Evolutionary conservation across 2,888 invertebrate species (phyloP).

Genomic region (Stomorhina lunata): DNA sequence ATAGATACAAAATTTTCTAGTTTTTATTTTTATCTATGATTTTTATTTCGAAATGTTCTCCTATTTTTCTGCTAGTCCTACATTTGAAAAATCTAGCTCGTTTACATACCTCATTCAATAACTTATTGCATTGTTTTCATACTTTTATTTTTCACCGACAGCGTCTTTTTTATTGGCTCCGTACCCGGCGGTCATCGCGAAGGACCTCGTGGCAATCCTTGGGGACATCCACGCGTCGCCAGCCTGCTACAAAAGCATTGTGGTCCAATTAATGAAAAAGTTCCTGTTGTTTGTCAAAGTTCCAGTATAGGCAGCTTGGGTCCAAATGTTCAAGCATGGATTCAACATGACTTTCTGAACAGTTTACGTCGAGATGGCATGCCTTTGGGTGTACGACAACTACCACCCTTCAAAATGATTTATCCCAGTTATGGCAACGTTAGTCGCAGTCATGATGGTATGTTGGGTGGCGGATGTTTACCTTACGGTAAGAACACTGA

Average conservation of each 20-base stretch:
- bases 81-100: too few species aligned
- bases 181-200: slow-evolving; percentile 90
- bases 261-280: slow-evolving; percentile 81
- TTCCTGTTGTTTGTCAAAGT: slow-evolving; percentile 91
- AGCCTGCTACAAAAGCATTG: slow-evolving; percentile 85
- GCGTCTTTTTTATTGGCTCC: slow-evolving; percentile 92
- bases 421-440: slow-evolving; percentile 93
- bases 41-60: too few species aligned
- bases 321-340: slow-evolving; percentile 85
- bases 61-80: too few species aligned
- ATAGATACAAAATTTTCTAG: too few species aligned
- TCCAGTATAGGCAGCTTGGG: slow-evolving; percentile 95
- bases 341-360: slow-evolving; percentile 87
- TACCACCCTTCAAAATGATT: slow-evolving; percentile 83
- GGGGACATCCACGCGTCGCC: slow-evolving; percentile 84
- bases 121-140: not conserved
- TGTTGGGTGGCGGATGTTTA: slow-evolving; percentile 91
- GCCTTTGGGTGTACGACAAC: slow-evolving; percentile 81
- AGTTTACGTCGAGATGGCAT: slow-evolving; percentile 82
- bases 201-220: slow-evolving; percentile 80
- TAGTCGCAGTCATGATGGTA: slow-evolving; percentile 89
- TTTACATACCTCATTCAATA: too few species aligned
- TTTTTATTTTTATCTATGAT: too few species aligned
- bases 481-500: slow-evolving; percentile 91
- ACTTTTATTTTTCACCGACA: slow-evolving; percentile 73